Conservation (phyloP, 2,113 vertebrate genomes). For the Prunella fulvescens region DNA sequence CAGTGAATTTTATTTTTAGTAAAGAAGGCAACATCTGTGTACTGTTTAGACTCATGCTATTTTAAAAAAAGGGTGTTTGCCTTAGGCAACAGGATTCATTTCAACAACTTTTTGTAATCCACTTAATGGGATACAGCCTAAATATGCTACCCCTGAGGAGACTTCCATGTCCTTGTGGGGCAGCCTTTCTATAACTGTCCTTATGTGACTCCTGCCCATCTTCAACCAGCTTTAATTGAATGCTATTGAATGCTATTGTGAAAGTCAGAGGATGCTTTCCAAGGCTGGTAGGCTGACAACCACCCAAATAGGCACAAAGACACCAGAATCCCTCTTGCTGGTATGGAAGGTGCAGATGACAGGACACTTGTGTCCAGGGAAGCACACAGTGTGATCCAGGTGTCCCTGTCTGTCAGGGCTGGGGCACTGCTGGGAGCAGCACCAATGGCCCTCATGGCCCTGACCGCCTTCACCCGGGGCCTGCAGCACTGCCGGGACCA, state of each 20-base stretch:
- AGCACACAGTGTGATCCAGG: accelerated
- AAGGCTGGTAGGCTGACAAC: background rate
- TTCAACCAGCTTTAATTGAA: background rate
- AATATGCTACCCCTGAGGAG: background rate
- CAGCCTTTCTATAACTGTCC: background rate
- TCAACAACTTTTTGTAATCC: background rate
- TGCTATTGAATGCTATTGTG: background rate
- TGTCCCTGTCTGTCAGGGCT: background rate
- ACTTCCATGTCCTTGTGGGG: background rate
- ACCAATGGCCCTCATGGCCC: accelerated
- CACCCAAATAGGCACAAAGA: background rate
- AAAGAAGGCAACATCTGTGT: background rate
- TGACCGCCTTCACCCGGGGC: background rate
- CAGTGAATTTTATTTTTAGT: background rate
- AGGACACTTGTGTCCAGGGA: background rate
- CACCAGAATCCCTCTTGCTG: background rate
- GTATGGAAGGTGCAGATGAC: background rate
- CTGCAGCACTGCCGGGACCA: background rate
- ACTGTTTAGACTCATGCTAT: background rate
- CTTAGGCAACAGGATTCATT: background rate
- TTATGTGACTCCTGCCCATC: background rate
- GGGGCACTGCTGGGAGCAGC: accelerated
- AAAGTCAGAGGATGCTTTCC: background rate
- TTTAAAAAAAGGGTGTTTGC: background rate
- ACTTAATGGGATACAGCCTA: background rate